Evolutionary conservation across 2,113 vertebrate species (phyloP).

Genomic region (Puffinus mauretanicus): DNA sequence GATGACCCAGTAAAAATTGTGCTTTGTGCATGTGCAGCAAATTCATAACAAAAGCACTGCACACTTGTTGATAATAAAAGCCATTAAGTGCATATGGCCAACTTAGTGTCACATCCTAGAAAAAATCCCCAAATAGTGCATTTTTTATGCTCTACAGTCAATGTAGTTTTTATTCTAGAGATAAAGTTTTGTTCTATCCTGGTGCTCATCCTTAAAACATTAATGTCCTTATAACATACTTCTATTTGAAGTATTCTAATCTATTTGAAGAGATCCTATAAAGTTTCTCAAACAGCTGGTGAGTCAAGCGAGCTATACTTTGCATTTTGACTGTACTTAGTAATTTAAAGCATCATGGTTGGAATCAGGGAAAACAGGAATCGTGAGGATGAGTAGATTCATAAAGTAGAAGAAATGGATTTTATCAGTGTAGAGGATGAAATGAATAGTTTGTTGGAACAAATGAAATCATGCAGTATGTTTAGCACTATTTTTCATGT

Average conservation of each 20-base stretch:
- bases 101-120: neutral
- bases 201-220: neutral
- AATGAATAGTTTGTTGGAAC: neutral
- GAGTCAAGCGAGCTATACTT: neutral
- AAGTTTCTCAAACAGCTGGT: neutral
- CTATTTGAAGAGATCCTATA: neutral
- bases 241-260: neutral
- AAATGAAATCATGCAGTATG: neutral
- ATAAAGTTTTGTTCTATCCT: neutral
- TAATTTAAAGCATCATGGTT: neutral
- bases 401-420: neutral
- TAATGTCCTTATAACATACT: neutral
- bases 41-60: neutral
- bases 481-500: neutral
- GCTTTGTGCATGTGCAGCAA: neutral
- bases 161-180: neutral
- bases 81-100: neutral
- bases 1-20: neutral
- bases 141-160: neutral
- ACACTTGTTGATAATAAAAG: neutral
- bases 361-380: neutral
- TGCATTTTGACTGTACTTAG: neutral
- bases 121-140: neutral
- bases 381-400: neutral
- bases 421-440: neutral